Percentiles rank a stretch among this genome's conserved stretches.
Conservation (phyloP, 2,888 invertebrate species). For the Cordilura impudica region DNA sequence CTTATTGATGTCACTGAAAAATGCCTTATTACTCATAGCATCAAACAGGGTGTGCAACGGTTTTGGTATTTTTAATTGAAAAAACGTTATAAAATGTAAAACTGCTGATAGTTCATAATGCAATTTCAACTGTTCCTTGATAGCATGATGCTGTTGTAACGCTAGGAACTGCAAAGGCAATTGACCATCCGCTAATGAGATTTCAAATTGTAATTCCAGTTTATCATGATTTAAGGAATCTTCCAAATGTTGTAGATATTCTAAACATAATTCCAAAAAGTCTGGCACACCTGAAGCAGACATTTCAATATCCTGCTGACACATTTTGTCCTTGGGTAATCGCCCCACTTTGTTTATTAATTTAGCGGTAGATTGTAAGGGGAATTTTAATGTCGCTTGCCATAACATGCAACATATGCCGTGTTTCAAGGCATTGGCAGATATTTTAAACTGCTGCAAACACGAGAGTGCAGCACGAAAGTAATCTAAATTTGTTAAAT, state of each 20-base stretch:
- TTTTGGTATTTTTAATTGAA: constrained; percentile 86
- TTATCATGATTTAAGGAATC: constrained; percentile 72
- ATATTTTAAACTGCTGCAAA: constrained; percentile 78
- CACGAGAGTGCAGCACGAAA: constrained; percentile 86
- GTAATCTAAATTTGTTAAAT: constrained; percentile 82
- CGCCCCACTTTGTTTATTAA: constrained; percentile 90
- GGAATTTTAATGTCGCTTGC: constrained; percentile 91
- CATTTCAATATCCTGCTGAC: constrained; percentile 87
- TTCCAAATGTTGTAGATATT: constrained; percentile 73
- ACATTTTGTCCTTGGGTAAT: constrained; percentile 90
- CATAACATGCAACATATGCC: constrained; percentile 92
- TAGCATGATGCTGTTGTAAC: constrained; percentile 85
- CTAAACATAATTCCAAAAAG: constrained; percentile 82
- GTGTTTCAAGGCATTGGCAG: constrained; percentile 80
- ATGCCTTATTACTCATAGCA: constrained; percentile 81
- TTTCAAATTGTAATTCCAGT: constrained; percentile 74
- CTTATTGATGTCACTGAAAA: constrained; percentile 76
- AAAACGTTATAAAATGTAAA: constrained; percentile 87
- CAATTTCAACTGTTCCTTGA: constrained; percentile 86
- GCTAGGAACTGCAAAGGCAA: constrained; percentile 85
- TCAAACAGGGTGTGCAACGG: constrained; percentile 88
- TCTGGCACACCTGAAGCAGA: constrained; percentile 81
- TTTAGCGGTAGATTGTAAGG: constrained; percentile 86
- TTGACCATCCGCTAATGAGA: constrained; percentile 74
- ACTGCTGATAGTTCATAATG: constrained; percentile 89